Percentiles rank a stretch among this genome's conserved stretches.
Conservation (phyloP, 1,140 invertebrate genomes). For the Euura lappo region DNA sequence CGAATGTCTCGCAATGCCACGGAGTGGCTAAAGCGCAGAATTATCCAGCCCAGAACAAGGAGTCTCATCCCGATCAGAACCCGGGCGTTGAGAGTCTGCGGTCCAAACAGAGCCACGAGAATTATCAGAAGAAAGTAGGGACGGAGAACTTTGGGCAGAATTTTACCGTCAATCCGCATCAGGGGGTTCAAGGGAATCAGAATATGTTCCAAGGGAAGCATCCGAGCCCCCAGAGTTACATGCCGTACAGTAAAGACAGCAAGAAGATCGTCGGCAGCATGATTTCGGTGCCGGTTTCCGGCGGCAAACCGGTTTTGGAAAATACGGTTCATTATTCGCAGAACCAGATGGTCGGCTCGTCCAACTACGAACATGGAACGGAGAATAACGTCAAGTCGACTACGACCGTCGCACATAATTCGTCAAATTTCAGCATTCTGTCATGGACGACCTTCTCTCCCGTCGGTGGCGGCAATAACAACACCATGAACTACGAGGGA, state of each 20-base stretch:
- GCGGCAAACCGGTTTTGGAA: slow-evolving; percentile 26
- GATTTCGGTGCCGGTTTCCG: slow-evolving; percentile 26
- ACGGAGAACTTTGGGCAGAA: slow-evolving; percentile 39
- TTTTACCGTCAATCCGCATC: slow-evolving; percentile 32
- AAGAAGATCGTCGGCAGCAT: slow-evolving; percentile 34
- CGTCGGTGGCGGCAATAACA: slow-evolving; percentile 31
- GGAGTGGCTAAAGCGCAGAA: slow-evolving; percentile 10
- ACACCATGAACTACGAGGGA: slow-evolving; percentile 12
- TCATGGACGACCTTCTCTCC: slow-evolving; percentile 59
- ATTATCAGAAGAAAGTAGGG: slow-evolving; percentile 42
- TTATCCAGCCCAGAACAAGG: slow-evolving; percentile 31
- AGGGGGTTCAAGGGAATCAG: slow-evolving; percentile 22
- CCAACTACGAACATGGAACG: slow-evolving; percentile 49
- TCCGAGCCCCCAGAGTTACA: slow-evolving; percentile 29
- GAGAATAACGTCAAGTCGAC: slow-evolving; percentile 48
- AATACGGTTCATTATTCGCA: slow-evolving; percentile 25
- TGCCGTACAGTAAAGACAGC: slow-evolving; percentile 31
- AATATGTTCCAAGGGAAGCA: slow-evolving; percentile 29
- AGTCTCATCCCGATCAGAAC: slow-evolving; percentile 27
- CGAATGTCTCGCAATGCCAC: slow-evolving; percentile 3
- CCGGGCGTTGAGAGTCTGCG: slow-evolving; percentile 23
- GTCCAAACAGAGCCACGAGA: slow-evolving; percentile 33
- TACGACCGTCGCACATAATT: slow-evolving; percentile 55
- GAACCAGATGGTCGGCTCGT: slow-evolving; percentile 36
- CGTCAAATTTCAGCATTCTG: slow-evolving; percentile 57